Evolutionary conservation across 2,888 invertebrate species (phyloP), one percentile per base, ranked within the genome.

Genomic region (Charanyca ferruginea): DNA sequence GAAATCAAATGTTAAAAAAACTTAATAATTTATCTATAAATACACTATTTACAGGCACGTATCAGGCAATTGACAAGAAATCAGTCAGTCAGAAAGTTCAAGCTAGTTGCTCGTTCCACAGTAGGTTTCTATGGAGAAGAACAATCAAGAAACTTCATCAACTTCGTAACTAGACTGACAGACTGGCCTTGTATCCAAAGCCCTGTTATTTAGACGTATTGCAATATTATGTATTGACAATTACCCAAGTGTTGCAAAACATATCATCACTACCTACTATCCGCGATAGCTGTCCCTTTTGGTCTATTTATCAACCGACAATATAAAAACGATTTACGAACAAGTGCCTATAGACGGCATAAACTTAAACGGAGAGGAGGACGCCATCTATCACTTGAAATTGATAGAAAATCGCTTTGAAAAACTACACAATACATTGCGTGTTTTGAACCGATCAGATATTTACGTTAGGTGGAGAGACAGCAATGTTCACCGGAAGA

Each of bases 321-420:
- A 42, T 70, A 70, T 70, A 77, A 77, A 70, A 60, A 68, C 49
- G 45, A 70, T 70, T 70, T 61, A 59, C 77, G 4, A 60, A 70
- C 51, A 71, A 70, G 70, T 70, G 51, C 51, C 51, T 35, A 59
- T 59, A 47, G 77, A 77, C 45, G 61, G 35, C 41, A 35, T 70
- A 59, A 70, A 70, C 70, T 77, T 77, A 70, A 70, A 59, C 59
- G 61, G 77, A 77, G 67, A 67, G 32, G 69, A 69, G 32, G 44
- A 35, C 11, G 16, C 60, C 25, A 51, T 59, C 32, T 45, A 58
- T 77, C 41, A 51, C 51, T 52, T 3, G 16, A 44, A 32, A 20
- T 25, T 45, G 20, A 52, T 18, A 42, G 16, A 35, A 69, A 58
- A 45, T 22, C 22, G 35, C 18, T 35, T 13, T 3, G 9, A 3